Conservation (phyloP, 2,797 vertebrate species). For the Pseudopleuronectes americanus region DNA sequence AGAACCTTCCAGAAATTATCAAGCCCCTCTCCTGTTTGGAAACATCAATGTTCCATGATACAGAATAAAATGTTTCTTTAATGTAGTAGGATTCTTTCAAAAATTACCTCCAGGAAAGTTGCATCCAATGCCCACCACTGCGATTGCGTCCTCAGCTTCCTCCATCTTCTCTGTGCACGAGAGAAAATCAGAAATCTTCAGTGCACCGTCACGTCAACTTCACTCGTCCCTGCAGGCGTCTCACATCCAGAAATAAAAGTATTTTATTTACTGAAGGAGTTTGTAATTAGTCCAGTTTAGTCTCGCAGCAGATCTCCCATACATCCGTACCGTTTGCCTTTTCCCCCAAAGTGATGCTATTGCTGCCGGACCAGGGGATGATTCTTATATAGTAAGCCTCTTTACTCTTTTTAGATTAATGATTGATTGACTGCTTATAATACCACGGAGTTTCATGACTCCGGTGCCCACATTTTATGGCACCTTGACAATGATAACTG, state of each 20-base stretch:
- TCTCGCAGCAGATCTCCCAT: slow-evolving; percentile 26
- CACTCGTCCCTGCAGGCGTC: neutral
- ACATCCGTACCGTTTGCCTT: slow-evolving; percentile 35
- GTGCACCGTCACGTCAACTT: neutral
- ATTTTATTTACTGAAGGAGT: neutral
- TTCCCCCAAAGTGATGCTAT: slow-evolving; percentile 51
- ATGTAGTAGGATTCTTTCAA: no score
- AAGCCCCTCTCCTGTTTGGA: slow-evolving; percentile 76
- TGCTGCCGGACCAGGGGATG: slow-evolving; percentile 17
- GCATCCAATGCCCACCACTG: slow-evolving; percentile 89
- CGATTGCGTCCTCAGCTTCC: slow-evolving; percentile 76
- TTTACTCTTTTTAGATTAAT: slow-evolving; percentile 73
- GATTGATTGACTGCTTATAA: slow-evolving; percentile 16
- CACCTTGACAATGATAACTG: no score
- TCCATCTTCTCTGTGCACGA: slow-evolving; percentile 67
- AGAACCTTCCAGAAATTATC: slow-evolving; percentile 85
- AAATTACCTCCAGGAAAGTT: slow-evolving; percentile 88
- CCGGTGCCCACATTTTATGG: no score
- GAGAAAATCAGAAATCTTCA: slow-evolving; percentile 31
- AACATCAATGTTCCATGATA: neutral
- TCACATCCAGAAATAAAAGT: neutral
- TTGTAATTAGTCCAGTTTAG: slow-evolving; percentile 26
- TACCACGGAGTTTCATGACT: no score
- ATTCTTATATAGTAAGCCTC: slow-evolving; percentile 66
- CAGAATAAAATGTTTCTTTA: no score